Percentiles rank a stretch among this genome's conserved stretches.
phyloP scores from a whole-genome alignment of 1,140 invertebrate species.

The Kradibia gibbosae region DNA sequence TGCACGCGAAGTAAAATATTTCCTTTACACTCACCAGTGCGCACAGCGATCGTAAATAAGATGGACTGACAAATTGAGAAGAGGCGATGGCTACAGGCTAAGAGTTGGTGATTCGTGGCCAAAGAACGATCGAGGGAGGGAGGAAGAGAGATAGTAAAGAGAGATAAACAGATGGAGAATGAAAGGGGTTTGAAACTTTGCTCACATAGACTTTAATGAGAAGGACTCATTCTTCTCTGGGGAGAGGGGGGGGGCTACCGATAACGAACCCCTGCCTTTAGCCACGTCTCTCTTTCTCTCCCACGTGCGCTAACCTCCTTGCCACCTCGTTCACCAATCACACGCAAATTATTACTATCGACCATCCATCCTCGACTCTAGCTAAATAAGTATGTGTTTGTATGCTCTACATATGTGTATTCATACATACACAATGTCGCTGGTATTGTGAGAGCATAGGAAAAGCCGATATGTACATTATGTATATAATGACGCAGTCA shows the following conservation, averaged over 20 bases:
- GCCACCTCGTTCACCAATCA: constrained; percentile 52
- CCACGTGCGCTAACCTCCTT: constrained; percentile 15
- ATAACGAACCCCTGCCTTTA: constrained; percentile 48
- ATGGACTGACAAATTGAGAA: constrained; percentile 53
- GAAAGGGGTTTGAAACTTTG: constrained; percentile 48
- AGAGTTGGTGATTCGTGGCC: background rate
- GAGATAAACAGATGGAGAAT: background rate
- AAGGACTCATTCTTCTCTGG: constrained; percentile 51
- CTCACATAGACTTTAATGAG: constrained; percentile 55
- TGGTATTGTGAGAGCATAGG: background rate
- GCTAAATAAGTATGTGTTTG: constrained; percentile 29
- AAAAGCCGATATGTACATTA: constrained; percentile 19
- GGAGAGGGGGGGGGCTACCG: constrained; percentile 19
- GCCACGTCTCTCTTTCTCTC: background rate
- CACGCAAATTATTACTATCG: constrained; percentile 58
- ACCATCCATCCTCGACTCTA: constrained; percentile 42
- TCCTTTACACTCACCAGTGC: background rate
- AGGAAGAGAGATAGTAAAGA: background rate
- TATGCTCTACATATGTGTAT: background rate
- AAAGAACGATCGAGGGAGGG: constrained; percentile 14
- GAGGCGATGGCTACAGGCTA: constrained; percentile 34
- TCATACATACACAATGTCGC: background rate
- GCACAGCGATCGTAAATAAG: constrained; percentile 49
- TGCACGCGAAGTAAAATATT: constrained; percentile 32
- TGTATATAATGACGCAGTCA: constrained; percentile 16